Evolutionary conservation across 2,888 invertebrate species (phyloP), one percentile per base, ranked within the genome.

Genomic region (Bibio marci): DNA sequence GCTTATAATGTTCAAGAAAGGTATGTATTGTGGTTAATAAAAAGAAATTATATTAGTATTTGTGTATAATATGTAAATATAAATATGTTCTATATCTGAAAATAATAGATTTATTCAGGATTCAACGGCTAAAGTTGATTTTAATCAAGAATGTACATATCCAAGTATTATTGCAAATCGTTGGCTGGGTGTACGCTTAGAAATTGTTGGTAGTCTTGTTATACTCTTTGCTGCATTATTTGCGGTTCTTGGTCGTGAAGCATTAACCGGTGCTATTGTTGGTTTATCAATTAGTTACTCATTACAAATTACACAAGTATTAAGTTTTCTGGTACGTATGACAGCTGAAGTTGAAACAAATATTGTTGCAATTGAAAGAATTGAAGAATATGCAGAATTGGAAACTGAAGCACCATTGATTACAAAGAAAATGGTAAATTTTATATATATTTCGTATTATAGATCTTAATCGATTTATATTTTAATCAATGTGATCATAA

Each of bases 331-430:
- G 48, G 68, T 73, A n/a, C 51, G 70, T 35, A 64, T 66, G 57
- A 61, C 65, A 3, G 63, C 67, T 41, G 70, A 71, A 48, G 53
- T 73, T 31, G 73, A 73, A 53, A 67, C 70, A 6, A 71, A 71
- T 52, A 67, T 71, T 43, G 70, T 73, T 10, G 63, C 71, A 12
- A 68, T 73, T 25, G 73, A 73, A 52, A 55, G 73, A 45, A 64
- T 72, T 19, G 65, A 69, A 46, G 73, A 73, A 49, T 73, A 70
- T 52, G 55, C 64, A 3, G 64, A 60, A 44, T 49, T 55, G 2
- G 52, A 53, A 6, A 45, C 53, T 49, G 56, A 57, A 46, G 55
- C 54, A 10, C 38, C 46, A 5, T 55, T 54, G 52, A 46, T 18
- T 7, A 33, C 33, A n/a, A 18, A 12, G 19, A 73, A 71, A 41